These are phyloP conservation scores for Onchidella celtica DNA, from an alignment of 2,888 invertebrate genomes.

Conservation along the genomic window DNA sequence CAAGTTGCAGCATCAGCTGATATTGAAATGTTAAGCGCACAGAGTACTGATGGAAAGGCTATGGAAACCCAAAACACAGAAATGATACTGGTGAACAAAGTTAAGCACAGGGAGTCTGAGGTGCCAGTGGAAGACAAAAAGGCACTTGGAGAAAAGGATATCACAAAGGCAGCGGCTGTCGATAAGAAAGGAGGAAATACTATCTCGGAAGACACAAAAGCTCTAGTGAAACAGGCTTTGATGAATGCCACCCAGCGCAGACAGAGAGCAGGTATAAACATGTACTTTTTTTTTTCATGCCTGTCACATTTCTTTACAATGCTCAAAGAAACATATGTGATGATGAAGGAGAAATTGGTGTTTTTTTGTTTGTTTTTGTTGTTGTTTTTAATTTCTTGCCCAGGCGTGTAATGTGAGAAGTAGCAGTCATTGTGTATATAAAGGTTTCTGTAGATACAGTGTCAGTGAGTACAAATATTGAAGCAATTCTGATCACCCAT, in stretches of 20 bases:
- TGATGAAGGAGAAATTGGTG: too few relatives aligned
- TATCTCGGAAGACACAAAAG: constrained; percentile 73
- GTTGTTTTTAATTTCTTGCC: too few relatives aligned
- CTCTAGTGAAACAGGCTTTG: constrained; percentile 73
- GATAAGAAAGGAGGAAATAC: constrained; percentile 60
- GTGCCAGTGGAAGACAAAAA: constrained; percentile 47
- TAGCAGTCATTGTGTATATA: too few relatives aligned
- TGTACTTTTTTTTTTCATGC: not conserved
- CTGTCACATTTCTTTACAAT: too few relatives aligned
- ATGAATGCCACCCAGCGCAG: constrained; percentile 55
- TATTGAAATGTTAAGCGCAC: constrained; percentile 77
- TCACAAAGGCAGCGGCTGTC: constrained; percentile 26
- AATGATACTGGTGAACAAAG: constrained; percentile 20
- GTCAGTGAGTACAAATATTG: too few relatives aligned
- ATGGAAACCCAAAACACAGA: constrained; percentile 54
- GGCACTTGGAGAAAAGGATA: constrained; percentile 52
- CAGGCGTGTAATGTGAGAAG: too few relatives aligned
- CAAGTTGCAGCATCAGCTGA: constrained; percentile 57
- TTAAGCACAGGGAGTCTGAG: not conserved
- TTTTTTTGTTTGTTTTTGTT: too few relatives aligned
- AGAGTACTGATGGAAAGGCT: constrained; percentile 56
- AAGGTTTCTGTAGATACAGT: too few relatives aligned
- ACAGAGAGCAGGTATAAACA: constrained; percentile 37
- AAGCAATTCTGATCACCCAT: too few relatives aligned
- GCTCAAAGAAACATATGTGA: too few relatives aligned